These are phyloP conservation scores for Trinorchestia longiramus DNA, from an alignment of 1,140 invertebrate species.

Conservation along the genomic window DNA sequence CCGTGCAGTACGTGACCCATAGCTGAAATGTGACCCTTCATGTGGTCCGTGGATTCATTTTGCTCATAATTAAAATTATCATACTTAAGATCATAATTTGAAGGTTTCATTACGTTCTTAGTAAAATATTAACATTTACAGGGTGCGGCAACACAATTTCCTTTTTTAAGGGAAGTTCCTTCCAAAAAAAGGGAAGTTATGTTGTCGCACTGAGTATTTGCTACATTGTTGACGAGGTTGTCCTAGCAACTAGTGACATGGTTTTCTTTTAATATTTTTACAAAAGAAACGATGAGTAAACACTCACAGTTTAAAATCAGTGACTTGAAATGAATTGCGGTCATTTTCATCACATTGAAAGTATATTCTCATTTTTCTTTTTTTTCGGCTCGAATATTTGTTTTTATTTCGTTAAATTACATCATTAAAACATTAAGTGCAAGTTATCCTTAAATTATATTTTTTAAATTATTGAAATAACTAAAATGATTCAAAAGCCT, in stretches of 20 bases:
- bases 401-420: neutral
- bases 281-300: no score
- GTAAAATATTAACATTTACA: neutral
- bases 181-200: no score
- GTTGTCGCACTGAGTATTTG: no score
- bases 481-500: no score
- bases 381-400: neutral
- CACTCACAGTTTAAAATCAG: no score
- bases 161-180: no score
- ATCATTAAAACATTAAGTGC: no score
- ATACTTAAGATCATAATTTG: neutral
- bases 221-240: neutral
- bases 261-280: no score
- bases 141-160: no score
- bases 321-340: no score
- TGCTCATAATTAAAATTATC: neutral
- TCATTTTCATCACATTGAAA: no score
- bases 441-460: neutral
- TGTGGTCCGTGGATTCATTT: neutral
- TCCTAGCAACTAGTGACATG: neutral
- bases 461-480: neutral
- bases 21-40: neutral
- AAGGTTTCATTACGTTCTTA: neutral
- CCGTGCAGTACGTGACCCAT: neutral
- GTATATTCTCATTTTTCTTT: neutral